Conservation (phyloP, 2,888 invertebrate genomes). For the Hybos culiciformis region DNA sequence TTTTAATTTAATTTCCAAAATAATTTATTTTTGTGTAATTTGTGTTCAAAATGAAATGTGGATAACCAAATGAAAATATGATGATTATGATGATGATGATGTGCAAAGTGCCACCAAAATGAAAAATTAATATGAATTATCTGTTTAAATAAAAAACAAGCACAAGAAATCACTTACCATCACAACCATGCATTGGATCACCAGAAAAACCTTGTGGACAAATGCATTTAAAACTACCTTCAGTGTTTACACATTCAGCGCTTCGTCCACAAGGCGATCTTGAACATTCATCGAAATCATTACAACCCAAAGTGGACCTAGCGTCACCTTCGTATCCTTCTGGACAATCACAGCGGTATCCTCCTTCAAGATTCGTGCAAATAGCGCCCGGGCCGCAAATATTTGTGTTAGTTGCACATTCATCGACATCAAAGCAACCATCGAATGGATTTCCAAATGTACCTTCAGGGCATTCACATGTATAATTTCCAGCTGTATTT, state of each 20-base stretch:
- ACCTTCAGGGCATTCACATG: slow-evolving; percentile 70
- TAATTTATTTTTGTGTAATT: too few species aligned
- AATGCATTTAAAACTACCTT: slow-evolving; percentile 64
- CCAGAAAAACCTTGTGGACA: slow-evolving; percentile 76
- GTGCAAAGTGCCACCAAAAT: neutral
- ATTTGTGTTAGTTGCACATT: slow-evolving; percentile 53
- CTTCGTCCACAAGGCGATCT: slow-evolving; percentile 63
- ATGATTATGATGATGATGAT: too few species aligned
- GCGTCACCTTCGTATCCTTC: slow-evolving; percentile 71
- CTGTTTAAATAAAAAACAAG: neutral
- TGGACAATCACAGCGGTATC: slow-evolving; percentile 72
- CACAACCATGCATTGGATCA: slow-evolving; percentile 59
- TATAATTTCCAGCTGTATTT: slow-evolving; percentile 76
- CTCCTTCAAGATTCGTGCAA: slow-evolving; percentile 68
- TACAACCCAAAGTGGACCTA: slow-evolving; percentile 49
- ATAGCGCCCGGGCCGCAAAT: slow-evolving; percentile 68
- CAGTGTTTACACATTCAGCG: slow-evolving; percentile 64
- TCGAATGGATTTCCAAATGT: slow-evolving; percentile 71
- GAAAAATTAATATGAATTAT: neutral
- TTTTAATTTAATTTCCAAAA: too few species aligned
- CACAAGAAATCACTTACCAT: too few species aligned
- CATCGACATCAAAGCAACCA: slow-evolving; percentile 70
- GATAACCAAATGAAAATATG: too few species aligned
- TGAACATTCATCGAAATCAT: slow-evolving; percentile 62
- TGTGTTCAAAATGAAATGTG: too few species aligned